Percentiles rank a stretch among this genome's conserved stretches.
These are phyloP conservation scores for Lasaia peninsularis DNA, from an alignment of 1,140 invertebrate species.

Conservation along the genomic window DNA sequence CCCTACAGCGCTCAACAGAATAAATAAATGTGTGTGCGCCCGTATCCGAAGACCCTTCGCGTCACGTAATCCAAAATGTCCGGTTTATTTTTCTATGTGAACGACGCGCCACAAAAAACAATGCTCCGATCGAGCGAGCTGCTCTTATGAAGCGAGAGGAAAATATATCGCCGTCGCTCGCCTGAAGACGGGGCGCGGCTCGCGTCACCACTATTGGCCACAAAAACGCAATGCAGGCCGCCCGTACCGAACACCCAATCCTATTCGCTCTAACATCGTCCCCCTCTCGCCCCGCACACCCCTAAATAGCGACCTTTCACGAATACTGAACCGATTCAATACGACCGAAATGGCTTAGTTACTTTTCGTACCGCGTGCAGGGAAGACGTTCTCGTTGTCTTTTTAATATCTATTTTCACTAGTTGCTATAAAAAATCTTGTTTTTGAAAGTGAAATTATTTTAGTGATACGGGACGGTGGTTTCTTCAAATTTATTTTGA, in stretches of 20 bases:
- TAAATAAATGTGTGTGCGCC: conserved; percentile 62
- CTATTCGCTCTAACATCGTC: conserved; percentile 19
- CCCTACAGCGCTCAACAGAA: conserved; percentile 55
- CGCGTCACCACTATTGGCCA: conserved; percentile 49
- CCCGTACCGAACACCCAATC: conserved; percentile 64
- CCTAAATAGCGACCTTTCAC: conserved; percentile 69
- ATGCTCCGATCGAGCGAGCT: conserved; percentile 47
- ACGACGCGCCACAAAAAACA: conserved; percentile 57
- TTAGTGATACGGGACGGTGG: not conserved
- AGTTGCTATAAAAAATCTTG: not conserved
- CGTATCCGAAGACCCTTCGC: conserved; percentile 65
- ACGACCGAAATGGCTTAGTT: conserved; percentile 76
- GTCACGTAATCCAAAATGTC: conserved; percentile 69
- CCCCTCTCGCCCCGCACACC: conserved; percentile 54
- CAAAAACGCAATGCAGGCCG: conserved; percentile 52
- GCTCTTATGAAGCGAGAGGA: conserved; percentile 43
- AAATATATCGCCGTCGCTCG: conserved; percentile 25
- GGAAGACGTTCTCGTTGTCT: conserved; percentile 51
- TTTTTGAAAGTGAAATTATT: conserved; percentile 3
- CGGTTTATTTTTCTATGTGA: conserved; percentile 73
- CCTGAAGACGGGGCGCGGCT: conserved; percentile 72
- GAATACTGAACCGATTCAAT: conserved; percentile 69
- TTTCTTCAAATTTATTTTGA: not conserved
- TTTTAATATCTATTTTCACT: conserved; percentile 12
- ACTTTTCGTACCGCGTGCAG: conserved; percentile 61